phyloP scores from a whole-genome alignment of 2,113 vertebrate species.

The Pseudonaja textilis region DNA sequence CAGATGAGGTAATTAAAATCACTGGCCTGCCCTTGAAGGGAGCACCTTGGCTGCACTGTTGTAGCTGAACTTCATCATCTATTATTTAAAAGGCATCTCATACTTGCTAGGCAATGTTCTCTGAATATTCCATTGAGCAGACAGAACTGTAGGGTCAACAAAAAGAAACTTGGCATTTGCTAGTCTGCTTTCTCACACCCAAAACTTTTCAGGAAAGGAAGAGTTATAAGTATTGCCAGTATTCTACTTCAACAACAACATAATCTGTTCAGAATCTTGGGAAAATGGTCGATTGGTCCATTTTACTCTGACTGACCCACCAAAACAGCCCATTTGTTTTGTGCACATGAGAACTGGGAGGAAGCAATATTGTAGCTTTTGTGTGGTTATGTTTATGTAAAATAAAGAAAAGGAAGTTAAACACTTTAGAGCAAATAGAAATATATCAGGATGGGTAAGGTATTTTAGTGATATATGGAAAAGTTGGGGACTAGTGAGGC shows the following conservation, averaged over 20 bases:
- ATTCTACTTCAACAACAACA: not conserved
- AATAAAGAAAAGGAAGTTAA: not conserved
- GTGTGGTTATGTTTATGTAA: not conserved
- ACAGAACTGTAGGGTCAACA: not conserved
- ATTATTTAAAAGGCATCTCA: not conserved
- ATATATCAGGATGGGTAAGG: not conserved
- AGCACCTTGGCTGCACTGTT: not conserved
- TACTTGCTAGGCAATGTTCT: not conserved
- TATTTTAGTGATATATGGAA: not conserved
- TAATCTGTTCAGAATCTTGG: not conserved
- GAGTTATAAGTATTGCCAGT: not conserved
- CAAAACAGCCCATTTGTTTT: not conserved
- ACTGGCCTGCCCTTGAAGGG: not conserved
- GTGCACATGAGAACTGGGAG: not conserved
- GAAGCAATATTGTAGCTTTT: not conserved
- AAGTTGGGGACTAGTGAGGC: not conserved
- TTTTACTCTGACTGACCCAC: not conserved
- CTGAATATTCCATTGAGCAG: not conserved
- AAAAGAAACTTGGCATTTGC: not conserved
- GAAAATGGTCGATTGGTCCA: not conserved
- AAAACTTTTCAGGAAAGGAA: not conserved
- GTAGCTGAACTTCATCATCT: not conserved
- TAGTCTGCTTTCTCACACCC: not conserved
- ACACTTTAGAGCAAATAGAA: not conserved
- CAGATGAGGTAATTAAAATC: not conserved